Evolutionary conservation across 2,113 vertebrate genomes (phyloP).

Genomic region (Sander vitreus): DNA sequence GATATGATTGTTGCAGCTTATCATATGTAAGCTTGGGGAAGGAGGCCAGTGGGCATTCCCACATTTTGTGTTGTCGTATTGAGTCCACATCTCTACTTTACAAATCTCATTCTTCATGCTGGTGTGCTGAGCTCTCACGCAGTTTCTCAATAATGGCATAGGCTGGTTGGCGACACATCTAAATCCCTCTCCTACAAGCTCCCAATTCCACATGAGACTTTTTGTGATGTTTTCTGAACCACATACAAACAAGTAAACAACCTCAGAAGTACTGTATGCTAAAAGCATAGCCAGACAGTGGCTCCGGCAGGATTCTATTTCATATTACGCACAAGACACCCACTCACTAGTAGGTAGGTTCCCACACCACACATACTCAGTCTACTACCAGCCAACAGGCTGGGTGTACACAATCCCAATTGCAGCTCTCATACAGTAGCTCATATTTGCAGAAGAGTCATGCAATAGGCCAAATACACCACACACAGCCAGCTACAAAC

Average conservation of each 20-base stretch:
- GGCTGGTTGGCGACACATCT: slow-evolving; percentile 59
- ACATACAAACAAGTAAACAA: slow-evolving; percentile 32
- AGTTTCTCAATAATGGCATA: slow-evolving; percentile 69
- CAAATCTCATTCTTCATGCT: slow-evolving; percentile 75
- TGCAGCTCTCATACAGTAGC: no score
- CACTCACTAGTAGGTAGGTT: no score
- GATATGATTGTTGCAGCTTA: slow-evolving; percentile 68
- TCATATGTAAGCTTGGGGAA: slow-evolving; percentile 63
- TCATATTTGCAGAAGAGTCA: no score
- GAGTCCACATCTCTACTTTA: slow-evolving; percentile 65
- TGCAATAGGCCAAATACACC: no score
- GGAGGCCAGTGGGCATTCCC: slow-evolving; percentile 57
- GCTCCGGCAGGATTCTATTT: no score
- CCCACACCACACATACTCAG: no score
- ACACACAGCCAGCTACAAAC: no score
- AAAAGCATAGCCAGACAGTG: slow-evolving; percentile 5
- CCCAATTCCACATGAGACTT: slow-evolving; percentile 47
- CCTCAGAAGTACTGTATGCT: slow-evolving; percentile 12
- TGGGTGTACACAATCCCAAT: no score
- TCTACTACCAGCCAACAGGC: no score
- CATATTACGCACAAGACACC: no score
- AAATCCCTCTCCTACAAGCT: slow-evolving; percentile 72
- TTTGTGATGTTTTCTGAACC: slow-evolving; percentile 50
- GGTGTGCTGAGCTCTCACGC: slow-evolving; percentile 63
- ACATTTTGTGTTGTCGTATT: slow-evolving; percentile 43